Conservation (phyloP, 1,140 invertebrate species). For the Eulimnadia texana region DNA sequence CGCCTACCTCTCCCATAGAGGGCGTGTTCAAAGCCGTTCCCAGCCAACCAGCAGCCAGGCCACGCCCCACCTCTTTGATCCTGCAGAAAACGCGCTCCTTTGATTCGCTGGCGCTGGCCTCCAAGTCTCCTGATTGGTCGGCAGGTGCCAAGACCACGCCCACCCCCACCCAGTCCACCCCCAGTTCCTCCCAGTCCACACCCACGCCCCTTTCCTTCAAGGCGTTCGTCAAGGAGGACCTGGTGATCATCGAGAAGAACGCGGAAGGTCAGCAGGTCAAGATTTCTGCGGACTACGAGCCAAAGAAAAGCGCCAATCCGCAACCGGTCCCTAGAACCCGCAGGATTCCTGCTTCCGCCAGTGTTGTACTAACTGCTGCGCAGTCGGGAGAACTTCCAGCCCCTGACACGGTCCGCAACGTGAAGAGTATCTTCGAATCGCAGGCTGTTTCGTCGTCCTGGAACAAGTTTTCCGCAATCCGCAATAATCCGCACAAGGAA, state of each 20-base stretch:
- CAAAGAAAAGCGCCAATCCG: too few relatives aligned
- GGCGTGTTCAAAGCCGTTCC: not conserved
- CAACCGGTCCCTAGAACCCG: not conserved
- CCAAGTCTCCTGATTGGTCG: too few relatives aligned
- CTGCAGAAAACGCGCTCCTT: not conserved
- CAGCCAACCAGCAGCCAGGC: not conserved
- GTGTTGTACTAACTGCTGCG: not conserved
- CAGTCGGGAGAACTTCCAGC: conserved; percentile 49
- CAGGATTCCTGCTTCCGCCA: not conserved
- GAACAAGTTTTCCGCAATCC: not conserved
- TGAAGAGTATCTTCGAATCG: conserved; percentile 61
- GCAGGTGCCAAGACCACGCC: not conserved
- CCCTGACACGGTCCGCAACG: conserved; percentile 67
- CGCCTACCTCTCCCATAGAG: not conserved
- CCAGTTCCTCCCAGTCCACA: not conserved
- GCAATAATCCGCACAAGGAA: conserved; percentile 14
- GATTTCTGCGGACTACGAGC: too few relatives aligned
- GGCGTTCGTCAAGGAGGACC: conserved; percentile 26
- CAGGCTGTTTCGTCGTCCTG: not conserved
- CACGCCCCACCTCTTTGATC: not conserved
- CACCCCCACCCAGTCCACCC: not conserved
- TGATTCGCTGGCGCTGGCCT: not conserved
- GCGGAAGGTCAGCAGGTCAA: conserved; percentile 16
- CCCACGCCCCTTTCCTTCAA: conserved; percentile 15
- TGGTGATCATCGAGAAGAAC: conserved; percentile 31